Percentiles rank a stretch among this genome's conserved stretches.
These are phyloP conservation scores for Dryobotodes eremita DNA, from an alignment of 2,888 invertebrate genomes.

Conservation along the genomic window DNA sequence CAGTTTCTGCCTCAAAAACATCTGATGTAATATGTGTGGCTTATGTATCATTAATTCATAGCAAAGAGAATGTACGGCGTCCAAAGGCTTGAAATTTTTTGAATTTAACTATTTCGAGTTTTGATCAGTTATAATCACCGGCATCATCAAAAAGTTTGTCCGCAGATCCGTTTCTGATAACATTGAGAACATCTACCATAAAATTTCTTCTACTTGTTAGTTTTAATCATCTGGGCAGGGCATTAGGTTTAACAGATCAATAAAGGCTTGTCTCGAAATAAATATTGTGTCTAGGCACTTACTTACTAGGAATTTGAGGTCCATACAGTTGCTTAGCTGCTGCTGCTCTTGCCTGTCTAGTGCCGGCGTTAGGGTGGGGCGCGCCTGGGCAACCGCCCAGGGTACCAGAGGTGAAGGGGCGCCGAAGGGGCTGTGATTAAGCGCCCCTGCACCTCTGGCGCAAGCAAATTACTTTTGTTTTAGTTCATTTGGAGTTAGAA, in stretches of 20 bases:
- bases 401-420: too few species aligned
- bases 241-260: background rate
- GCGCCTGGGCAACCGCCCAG: too few species aligned
- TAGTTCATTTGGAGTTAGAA: too few species aligned
- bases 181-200: background rate
- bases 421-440: too few species aligned
- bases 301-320: background rate
- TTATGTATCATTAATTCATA: conserved; percentile 46
- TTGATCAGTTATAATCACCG: background rate
- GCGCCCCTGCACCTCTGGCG: too few species aligned
- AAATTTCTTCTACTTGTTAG: background rate
- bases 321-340: background rate
- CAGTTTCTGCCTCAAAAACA: conserved; percentile 44
- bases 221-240: background rate
- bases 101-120: conserved; percentile 31
- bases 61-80: conserved; percentile 50
- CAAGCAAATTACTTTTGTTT: too few species aligned
- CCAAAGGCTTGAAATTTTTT: conserved; percentile 23
- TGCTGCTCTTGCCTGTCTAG: too few species aligned
- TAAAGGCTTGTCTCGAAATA: background rate
- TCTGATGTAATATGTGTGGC: conserved; percentile 52
- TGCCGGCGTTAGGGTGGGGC: too few species aligned
- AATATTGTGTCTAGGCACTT: background rate
- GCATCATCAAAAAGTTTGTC: background rate
- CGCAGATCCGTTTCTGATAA: background rate